Base-by-base conservation (phyloP, 30 jellyfish, hydroid and myxozoan genomes). In the Phacellophora camtschatica region DNA sequence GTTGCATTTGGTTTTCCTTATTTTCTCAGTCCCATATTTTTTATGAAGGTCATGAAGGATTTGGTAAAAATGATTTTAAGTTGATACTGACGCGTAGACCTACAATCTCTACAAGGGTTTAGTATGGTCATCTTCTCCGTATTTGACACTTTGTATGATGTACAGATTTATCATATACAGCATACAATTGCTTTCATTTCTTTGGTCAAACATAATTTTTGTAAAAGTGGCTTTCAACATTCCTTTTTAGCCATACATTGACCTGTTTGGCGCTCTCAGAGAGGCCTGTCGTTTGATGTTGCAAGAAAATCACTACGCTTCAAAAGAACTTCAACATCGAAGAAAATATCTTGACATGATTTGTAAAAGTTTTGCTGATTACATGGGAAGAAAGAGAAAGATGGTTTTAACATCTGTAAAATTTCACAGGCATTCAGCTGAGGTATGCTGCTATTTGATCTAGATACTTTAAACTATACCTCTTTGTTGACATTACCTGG, bases 281-380 rank as follows among this genome's bases (percentile, higher is more conserved):
- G 90, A 85, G 37, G 66, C 56, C n/a, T 55, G 86, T 59, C 79
- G 85, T 22, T 25, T 29, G 27, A 64, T 85, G 90, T 16, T 85
- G 58, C 90, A 59, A 1, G 90, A 85, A 12, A 76, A 85, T 32
- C 96, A 85, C 56, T 73, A 73, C 30, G 90, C 85, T 4, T 23
- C 90, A 0, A 85, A 85, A 42, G 96, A 85, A 25, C 69, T 85
- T 20, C 74, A 85, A 30, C 96, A 85, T 74, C 87, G 96, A 5
- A 85, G 46, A 41, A 64, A 75, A 16, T 85, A 85, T 54, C 54
- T 85, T 1, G 96, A 85, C 34, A 85, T 75, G 90, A 35, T 85
- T 18, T 85, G 90, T 74, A 85, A 74, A 58, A 73, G 90, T 67
- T 85, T 73, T 74, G 90, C 96, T 49, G 96, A 85, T 64, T 85